Base-by-base conservation (phyloP, 64 coral and sea anemone genomes). In the Acropora yongei region DNA sequence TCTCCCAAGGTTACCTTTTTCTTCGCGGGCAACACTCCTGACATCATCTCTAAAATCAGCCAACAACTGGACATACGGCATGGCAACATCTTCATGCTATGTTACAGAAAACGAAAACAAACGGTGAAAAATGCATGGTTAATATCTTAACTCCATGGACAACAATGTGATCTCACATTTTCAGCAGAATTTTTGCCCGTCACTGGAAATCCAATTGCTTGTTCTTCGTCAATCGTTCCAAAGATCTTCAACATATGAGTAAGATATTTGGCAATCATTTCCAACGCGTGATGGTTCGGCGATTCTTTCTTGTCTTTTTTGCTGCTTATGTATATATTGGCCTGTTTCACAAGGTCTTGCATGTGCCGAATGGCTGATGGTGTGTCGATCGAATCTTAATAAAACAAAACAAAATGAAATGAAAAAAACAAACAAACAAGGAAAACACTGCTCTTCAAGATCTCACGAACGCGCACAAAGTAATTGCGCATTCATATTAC, bases 41-140 rank as follows among this genome's bases (percentile, higher is more conserved):
- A 99, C 71, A 18, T 99, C 94, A 44, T 99, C 97, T 80, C 97
- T 91, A 69, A 99, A 99, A 76, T 99, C 94, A 8, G 97, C 94
- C 80, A 99, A 78, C 6, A 99, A 74, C 75, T 99, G 94, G 10
- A 99, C 97, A 86, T 99, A 99, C 0, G 97, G 97, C 79, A 99
- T 78, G 5, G 97, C 97, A n/a, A 96, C 72, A 7, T 99, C 97
- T 77, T 99, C 97, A 2, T 83, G 91, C 95, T 97, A 51, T 84
- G 46, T 2, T 75, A 88, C 14, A 66, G 53, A 68, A 77, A 88
- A 45, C 57, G 42, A 42, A 13, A 13, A 63, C 0, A 55, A 55
- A 55, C 0, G 30, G 4, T 55, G 4, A 55, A 55, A 55, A 63
- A 63, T 14, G 60, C 16, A 3, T 13, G 60, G 60, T 63, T 63